Evolutionary conservation across 1,140 invertebrate species (phyloP), one percentile per base, ranked within the genome.

Genomic region (Gryllus bimaculatus): DNA sequence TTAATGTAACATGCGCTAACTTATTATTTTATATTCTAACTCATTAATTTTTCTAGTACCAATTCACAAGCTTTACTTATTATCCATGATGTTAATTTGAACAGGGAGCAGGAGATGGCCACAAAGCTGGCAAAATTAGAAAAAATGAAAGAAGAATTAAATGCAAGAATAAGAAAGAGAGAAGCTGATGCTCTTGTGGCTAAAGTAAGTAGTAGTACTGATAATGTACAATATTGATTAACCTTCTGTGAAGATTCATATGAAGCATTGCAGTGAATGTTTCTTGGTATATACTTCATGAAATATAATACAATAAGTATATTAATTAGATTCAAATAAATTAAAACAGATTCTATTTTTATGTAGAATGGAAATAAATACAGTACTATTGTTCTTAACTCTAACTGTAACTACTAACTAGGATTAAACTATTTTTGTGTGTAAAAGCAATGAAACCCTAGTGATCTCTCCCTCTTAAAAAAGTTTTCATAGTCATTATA

Each of bases 101-200:
- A 66, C 78, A 89, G 91, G 78, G 91, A 94, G 80, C 83, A 86
- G 18, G 85, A 89, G 48, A 87, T 94, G 77, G 84, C 85, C 0
- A 85, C 87, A 26, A 93, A 92, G 81, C 84, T 92, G 83, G 84
- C 84, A 6, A 93, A 93, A 82, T 83, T 93, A 73, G 87, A 88
- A 0, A 84, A 89, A 80, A 93, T 92, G 92, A 90, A 89, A 81
- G 84, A 86, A 47, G 91, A 93, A 1, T 83, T 94, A 6, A 84
- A 89, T 74, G 85, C 85, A 6, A 93, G 88, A 84, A 83, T 92
- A n/a, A 86, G 83, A 4, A 93, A 92, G 81, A 93, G 92, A 83
- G 84, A 89, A 82, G 85, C 85, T 12, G 90, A 90, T 80, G 85
- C 90, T 0, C 82, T 86, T 76, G 88, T 86, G 77, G 91, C 91